Evolutionary conservation across 2,888 invertebrate species (phyloP).

Genomic region (Nymphalis polychloros): DNA sequence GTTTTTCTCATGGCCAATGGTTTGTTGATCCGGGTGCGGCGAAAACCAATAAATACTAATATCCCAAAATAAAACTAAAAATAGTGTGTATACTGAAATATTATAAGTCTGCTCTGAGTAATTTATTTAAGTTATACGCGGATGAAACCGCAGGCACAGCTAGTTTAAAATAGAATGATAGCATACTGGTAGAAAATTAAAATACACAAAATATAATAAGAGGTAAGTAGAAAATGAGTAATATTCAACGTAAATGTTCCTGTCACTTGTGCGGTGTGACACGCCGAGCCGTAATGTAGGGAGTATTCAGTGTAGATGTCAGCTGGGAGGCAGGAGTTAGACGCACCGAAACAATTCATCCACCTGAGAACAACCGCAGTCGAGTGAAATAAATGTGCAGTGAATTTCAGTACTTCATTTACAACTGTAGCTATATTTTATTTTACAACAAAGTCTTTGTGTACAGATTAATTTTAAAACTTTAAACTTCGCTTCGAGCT

Average conservation of each 20-base stretch:
- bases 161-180: too few species aligned
- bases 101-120: too few species aligned
- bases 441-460: background rate
- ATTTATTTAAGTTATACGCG: too few species aligned
- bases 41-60: too few species aligned
- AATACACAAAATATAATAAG: background rate
- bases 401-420: conserved; percentile 1
- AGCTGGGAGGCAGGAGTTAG: conserved; percentile 7
- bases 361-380: conserved; percentile 18
- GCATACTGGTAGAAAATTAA: background rate
- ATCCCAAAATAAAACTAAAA: too few species aligned
- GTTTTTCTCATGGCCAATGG: too few species aligned
- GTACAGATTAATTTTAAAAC: conserved; percentile 2
- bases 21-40: too few species aligned
- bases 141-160: too few species aligned
- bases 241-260: background rate
- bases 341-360: conserved; percentile 10
- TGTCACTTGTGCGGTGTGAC: background rate
- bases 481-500: conserved; percentile 2
- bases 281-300: conserved; percentile 1
- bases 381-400: conserved; percentile 11
- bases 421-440: background rate
- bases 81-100: too few species aligned
- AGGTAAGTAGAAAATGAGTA: background rate
- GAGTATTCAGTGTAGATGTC: conserved; percentile 12